A percentile compares a stretch with the other conserved stretches of the same genome.
Conservation (phyloP, 2,888 invertebrate genomes). For the Zaprionus bogoriensis region DNA sequence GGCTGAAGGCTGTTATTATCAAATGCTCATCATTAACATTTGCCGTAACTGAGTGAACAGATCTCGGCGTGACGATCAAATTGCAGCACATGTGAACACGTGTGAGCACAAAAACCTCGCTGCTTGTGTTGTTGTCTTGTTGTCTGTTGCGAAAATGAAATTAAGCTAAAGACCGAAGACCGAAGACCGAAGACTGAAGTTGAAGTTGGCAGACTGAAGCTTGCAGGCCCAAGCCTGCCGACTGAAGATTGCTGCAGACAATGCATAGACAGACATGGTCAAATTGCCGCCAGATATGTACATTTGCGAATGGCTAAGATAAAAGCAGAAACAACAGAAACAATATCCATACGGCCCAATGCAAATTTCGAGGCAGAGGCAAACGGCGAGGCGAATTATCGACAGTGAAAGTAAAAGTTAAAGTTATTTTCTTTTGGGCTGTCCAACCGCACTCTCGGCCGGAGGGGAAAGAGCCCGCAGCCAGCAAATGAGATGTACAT, state of each 20-base stretch:
- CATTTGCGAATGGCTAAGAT: slow-evolving; percentile 67
- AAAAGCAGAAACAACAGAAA: slow-evolving; percentile 30
- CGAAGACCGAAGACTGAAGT: slow-evolving; percentile 15
- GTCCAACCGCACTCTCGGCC: slow-evolving; percentile 55
- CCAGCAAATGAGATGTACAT: slow-evolving; percentile 51
- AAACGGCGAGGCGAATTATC: slow-evolving; percentile 73
- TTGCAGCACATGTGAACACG: slow-evolving; percentile 70
- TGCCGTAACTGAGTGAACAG: slow-evolving; percentile 36
- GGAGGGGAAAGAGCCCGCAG: slow-evolving; percentile 6
- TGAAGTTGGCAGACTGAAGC: background rate
- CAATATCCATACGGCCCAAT: slow-evolving; percentile 34
- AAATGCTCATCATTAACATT: slow-evolving; percentile 73
- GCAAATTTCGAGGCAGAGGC: slow-evolving; percentile 58
- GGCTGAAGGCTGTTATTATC: slow-evolving; percentile 56
- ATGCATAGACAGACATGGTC: slow-evolving; percentile 43
- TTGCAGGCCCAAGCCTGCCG: background rate
- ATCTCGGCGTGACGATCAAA: slow-evolving; percentile 70
- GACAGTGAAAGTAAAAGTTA: slow-evolving; percentile 80
- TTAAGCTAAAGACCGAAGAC: slow-evolving; percentile 60
- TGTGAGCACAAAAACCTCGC: slow-evolving; percentile 30
- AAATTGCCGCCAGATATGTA: slow-evolving; percentile 74
- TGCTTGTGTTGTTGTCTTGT: slow-evolving; percentile 17
- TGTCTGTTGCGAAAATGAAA: slow-evolving; percentile 67
- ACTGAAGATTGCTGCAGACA: slow-evolving; percentile 36
- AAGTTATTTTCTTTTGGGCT: slow-evolving; percentile 65